Evolutionary conservation across 1,140 invertebrate genomes (phyloP).

Genomic region (Drosophila nigrodunni): DNA sequence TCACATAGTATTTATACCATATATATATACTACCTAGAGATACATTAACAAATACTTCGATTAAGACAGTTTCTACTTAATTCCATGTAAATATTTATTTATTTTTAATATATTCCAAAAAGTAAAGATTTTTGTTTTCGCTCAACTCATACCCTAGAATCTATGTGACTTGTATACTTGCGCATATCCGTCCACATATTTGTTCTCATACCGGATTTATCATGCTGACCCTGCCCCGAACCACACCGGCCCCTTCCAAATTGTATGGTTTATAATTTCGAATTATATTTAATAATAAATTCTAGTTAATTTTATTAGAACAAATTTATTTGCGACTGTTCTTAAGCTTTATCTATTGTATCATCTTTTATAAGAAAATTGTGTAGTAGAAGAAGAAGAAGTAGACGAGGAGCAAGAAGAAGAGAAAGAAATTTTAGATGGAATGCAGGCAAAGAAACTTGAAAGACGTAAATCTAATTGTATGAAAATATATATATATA

Average conservation of each 20-base stretch:
- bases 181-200: conserved; percentile 79
- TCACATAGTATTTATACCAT: conserved; percentile 3
- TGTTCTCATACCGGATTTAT: conserved; percentile 42
- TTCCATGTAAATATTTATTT: conserved; percentile 36
- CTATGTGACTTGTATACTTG: conserved; percentile 50
- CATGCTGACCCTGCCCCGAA: background rate
- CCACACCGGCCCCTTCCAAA: background rate
- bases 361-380: conserved; percentile 67
- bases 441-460: conserved; percentile 77
- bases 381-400: conserved; percentile 53
- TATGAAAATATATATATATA: conserved; percentile 66
- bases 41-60: conserved; percentile 4
- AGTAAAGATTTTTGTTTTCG: background rate
- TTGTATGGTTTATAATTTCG: conserved; percentile 17
- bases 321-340: conserved; percentile 63
- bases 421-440: conserved; percentile 30
- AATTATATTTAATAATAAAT: conserved; percentile 43
- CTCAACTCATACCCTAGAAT: conserved; percentile 30
- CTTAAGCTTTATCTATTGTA: conserved; percentile 53
- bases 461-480: conserved; percentile 81
- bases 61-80: conserved; percentile 16
- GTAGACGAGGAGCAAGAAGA: background rate
- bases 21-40: background rate
- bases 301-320: conserved; percentile 80
- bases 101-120: conserved; percentile 2